phyloP scores from a whole-genome alignment of 1,140 invertebrate species.

The Caenorhabditis tropicalis region DNA sequence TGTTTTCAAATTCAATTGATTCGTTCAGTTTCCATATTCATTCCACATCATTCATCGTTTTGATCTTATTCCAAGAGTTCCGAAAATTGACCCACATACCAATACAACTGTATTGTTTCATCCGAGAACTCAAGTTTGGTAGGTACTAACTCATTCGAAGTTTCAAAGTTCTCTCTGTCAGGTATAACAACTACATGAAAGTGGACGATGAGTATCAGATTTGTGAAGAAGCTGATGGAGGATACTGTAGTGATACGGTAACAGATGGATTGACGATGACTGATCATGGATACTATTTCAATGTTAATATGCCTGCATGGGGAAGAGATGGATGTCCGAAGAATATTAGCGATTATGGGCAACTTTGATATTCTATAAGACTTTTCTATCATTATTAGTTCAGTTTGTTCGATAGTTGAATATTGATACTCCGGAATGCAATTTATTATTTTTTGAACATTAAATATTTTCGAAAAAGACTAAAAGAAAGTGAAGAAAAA shows the following conservation, averaged over 20 bases:
- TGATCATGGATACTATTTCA: conserved; percentile 42
- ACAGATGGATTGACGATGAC: neutral
- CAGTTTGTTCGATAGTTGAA: too few relatives aligned
- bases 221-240: conserved; percentile 47
- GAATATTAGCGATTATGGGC: neutral
- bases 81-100: conserved; percentile 23
- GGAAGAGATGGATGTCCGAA: conserved; percentile 9
- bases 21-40: conserved; percentile 32
- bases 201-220: neutral
- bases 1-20: neutral
- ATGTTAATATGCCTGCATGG: neutral
- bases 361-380: neutral
- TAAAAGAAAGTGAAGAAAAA: neutral
- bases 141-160: neutral
- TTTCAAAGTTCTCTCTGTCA: neutral
- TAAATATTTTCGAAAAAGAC: too few relatives aligned
- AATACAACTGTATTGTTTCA: conserved; percentile 44
- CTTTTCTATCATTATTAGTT: too few relatives aligned
- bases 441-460: too few relatives aligned
- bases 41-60: conserved; percentile 35
- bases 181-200: conserved; percentile 30
- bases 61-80: conserved; percentile 6
- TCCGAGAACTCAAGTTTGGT: conserved; percentile 46
- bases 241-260: conserved; percentile 25
- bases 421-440: too few relatives aligned